Base-by-base conservation (phyloP, 2,888 invertebrate species). In the Perdita meconis region DNA sequence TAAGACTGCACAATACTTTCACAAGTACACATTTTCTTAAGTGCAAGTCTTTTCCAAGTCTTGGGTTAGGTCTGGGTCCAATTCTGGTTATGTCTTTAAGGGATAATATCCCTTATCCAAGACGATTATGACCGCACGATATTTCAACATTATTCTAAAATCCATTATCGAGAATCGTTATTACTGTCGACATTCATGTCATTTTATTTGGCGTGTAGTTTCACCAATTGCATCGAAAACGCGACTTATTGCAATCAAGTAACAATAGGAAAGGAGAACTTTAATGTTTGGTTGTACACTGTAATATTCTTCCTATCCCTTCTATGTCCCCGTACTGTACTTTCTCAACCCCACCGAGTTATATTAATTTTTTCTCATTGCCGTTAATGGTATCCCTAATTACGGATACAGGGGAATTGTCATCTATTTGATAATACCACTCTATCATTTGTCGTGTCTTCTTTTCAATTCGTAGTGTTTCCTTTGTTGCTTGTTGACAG, bases 351-450 rank as follows among this genome's bases (percentile, higher is more conserved):
- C 71, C 51, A 65, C 16, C 40, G 34, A 19, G 50, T 51, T 10
- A 53, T 50, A 71, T 64, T 51, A 60, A 67, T 44, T 64, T 66
- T 66, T 75, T 64, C 64, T 65, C 6, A 30, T 30, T 30, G 6
- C 55, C 51, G 55, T 61, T 82, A 80, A 83, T 78, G 78, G 78
- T 63, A 76, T 80, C 72, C 73, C 57, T 83, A 83, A 83, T 83
- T 72, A 64, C 34, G 64, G 55, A 61, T 68, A 55, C 19, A 16
- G 74, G 44, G 51, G 60, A 64, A 44, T 65, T 83, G 80, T 83
- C 83, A 83, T 83, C 78, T 78, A 78, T 73, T 80, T 71, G 64
- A 71, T 79, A 77, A 82, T 69, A 66, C 60, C 72, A 38, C 67
- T 81, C 78, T 70, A 79, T 86, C 83, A 86, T 82, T 68, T 84